phyloP scores from a whole-genome alignment of 1,140 invertebrate species.

The Diorhabda sublineata region DNA sequence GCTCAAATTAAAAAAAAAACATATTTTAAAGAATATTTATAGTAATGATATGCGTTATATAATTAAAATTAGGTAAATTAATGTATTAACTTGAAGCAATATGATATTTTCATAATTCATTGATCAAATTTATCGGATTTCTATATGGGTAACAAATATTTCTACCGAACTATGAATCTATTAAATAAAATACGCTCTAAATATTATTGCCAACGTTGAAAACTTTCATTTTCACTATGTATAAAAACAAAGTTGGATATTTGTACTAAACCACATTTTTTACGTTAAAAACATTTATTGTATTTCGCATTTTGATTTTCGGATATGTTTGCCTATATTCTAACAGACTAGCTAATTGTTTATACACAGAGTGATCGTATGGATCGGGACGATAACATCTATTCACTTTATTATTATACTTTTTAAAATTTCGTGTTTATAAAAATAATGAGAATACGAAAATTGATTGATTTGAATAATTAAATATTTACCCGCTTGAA shows the following conservation, averaged over 20 bases:
- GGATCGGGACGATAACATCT: not conserved
- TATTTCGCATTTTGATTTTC: conserved; percentile 11
- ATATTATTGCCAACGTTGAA: conserved; percentile 29
- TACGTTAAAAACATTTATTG: conserved; percentile 4
- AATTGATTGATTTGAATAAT: not conserved
- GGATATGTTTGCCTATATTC: conserved; percentile 29
- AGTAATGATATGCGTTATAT: not conserved
- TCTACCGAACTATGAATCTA: conserved; percentile 15
- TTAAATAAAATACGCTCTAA: conserved; percentile 18
- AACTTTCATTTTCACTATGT: conserved; percentile 27
- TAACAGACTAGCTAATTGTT: conserved; percentile 19
- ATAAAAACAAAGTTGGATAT: conserved; percentile 26
- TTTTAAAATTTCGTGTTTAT: not conserved
- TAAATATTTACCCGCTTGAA: not conserved
- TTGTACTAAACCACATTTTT: conserved; percentile 22
- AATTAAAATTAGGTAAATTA: not conserved
- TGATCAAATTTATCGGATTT: not conserved
- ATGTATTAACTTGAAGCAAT: not conserved
- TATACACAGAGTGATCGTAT: conserved; percentile 29
- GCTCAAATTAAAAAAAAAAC: too few relatives aligned
- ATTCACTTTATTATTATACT: not conserved
- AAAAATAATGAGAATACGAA: not conserved
- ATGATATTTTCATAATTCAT: not conserved
- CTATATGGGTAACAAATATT: conserved; percentile 17
- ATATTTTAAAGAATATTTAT: not conserved